These are phyloP conservation scores for Eubucco bourcierii DNA, from an alignment of 2,113 vertebrate genomes.

Conservation along the genomic window DNA sequence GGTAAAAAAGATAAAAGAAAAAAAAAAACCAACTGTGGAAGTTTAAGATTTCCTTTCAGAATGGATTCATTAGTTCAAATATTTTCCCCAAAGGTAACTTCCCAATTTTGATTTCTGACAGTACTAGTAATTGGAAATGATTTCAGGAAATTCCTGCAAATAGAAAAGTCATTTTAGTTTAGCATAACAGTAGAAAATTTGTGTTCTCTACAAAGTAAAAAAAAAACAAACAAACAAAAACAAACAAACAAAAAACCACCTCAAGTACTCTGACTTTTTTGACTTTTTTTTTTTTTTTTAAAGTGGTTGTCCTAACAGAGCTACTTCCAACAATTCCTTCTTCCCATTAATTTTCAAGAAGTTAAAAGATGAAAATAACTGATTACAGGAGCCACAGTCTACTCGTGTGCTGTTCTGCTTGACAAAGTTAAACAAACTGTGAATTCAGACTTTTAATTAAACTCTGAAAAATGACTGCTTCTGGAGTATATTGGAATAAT, in stretches of 20 bases:
- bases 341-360: neutral
- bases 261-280: neutral
- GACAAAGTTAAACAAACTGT: neutral
- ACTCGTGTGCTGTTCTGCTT: neutral
- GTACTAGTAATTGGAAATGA: neutral
- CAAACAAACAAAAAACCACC: too few relatives aligned
- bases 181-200: neutral
- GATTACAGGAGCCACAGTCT: neutral
- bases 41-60: neutral
- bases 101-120: neutral
- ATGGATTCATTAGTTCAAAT: neutral
- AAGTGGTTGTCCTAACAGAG: rapidly evolving
- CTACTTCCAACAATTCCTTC: neutral
- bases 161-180: neutral
- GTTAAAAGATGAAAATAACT: neutral
- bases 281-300: neutral
- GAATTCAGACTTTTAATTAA: conserved; percentile 5
- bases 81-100: neutral
- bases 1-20: neutral
- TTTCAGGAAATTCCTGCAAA: neutral
- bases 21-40: neutral
- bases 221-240: too few relatives aligned
- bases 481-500: neutral
- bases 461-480: neutral
- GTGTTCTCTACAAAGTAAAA: neutral